Base-by-base conservation (phyloP, 1,140 invertebrate species). In the Gonioctena quinquepunctata region DNA sequence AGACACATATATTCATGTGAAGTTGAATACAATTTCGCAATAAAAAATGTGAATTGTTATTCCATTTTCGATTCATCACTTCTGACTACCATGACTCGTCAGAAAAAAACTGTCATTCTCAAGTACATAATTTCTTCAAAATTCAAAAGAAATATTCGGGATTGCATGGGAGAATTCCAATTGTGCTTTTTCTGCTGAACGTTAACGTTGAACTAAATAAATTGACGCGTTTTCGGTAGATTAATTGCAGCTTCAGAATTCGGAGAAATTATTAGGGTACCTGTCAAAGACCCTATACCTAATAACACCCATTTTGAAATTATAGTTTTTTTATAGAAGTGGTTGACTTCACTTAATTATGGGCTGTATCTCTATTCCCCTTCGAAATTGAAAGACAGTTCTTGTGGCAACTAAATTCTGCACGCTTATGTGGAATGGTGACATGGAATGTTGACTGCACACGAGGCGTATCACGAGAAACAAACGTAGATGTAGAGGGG, bases 271-370 rank as follows among this genome's bases (percentile, higher is more conserved):
- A 59, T 59, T 59, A 59, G 25, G 56, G 56, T 59, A 59, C 56
- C 56, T 59, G 56, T 59, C 56, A 59, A 59, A 59, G 21, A 59
- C 56, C 21, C 16, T 59, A 25, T 25, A 25, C 56, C 25, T 59
- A 59, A 59, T 59, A 59, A 59, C 56, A 59, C 21, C 56, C 56
- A 59, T 59, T 59, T 59, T 25, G n/a, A 59, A 59, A 59, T 59
- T 59, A 59, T 59, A 59, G 56, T 59, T 59, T 59, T 52, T 59
- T 59, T 42, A 25, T 59, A 16, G 21, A 59, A 59, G 56, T 59
- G 56, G 56, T 59, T 59, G 56, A 59, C 16, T 25, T 21, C 25
- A 25, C 56, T 59, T 59, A 59, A 59, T 59, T 59, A 59, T 59
- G 56, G 56, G 56, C 56, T 59, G 33, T 42, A 59, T 59, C 56